Evolutionary conservation across 1,140 invertebrate genomes (phyloP), one percentile per base, ranked within the genome.

Genomic region (Caenorhabditis brenneri): DNA sequence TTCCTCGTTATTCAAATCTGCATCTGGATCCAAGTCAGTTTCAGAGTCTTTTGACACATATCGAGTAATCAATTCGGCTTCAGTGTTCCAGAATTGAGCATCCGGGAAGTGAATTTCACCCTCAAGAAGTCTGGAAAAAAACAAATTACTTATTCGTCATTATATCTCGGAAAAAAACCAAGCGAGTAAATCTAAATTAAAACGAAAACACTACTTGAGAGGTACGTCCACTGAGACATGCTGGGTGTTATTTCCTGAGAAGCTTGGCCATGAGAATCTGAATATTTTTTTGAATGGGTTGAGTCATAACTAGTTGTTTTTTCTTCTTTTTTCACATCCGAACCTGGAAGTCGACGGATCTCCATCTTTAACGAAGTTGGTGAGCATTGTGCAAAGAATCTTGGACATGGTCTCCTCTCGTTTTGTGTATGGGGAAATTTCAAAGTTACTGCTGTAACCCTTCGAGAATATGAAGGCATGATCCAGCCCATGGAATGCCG

Each of bases 391-490:
- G 29, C 86, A 88, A 16, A 90, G 69, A 81, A 90, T 82, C 24
- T 86, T 86, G 1, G 89, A 87, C 89, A 90, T 90, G 27, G 85
- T 65, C 60, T 86, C 86, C 51, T 90, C 89, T 39, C 87, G 55
- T 60, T 91, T 90, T 5, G 87, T 84, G 65, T 82, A 90, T 4
- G 89, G 89, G 7, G 84, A 79, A 15, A 85, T 58, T 81, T 85
- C 84, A 58, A 90, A 90, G 80, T 90, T 90, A 31, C 83, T 86
- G n/a, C 82, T 87, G 84, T 90, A 90, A 39, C 89, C 89, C 78
- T 88, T 78, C 4, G 86, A 88, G 82, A 90, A 90, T 29, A 90
- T 90, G 81, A 88, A 90, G 4, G 89, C 87, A 85, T 90, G 89
- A 80, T 90, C 89, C 49, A 90, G 69, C 2, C 89, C 89, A 81